Conservation (phyloP, 2,888 invertebrate species). For the Entomobrya multifasciata region DNA sequence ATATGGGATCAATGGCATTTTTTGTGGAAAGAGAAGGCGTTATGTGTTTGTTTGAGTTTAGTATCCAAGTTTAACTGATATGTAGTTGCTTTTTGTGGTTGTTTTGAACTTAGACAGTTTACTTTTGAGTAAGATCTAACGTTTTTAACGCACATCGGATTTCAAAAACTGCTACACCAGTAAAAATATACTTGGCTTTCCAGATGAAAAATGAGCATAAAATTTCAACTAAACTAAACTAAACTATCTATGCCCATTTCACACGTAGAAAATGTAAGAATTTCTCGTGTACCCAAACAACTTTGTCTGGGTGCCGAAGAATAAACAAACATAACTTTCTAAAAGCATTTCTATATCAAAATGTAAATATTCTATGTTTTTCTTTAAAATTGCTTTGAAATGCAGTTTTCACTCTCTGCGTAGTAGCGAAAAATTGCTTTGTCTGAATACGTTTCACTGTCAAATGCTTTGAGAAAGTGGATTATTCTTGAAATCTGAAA, state of each 20-base stretch:
- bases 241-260: no score
- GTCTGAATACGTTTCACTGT: neutral
- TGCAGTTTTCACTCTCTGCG: slow-evolving; percentile 38
- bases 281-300: no score
- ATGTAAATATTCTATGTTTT: slow-evolving; percentile 54
- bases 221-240: no score
- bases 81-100: neutral
- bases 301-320: neutral
- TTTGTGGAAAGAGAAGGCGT: neutral
- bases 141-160: slow-evolving; percentile 38
- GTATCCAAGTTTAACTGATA: neutral
- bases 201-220: slow-evolving; percentile 38
- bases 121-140: neutral
- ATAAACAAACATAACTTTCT: slow-evolving; percentile 41
- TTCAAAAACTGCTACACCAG: slow-evolving; percentile 9
- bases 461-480: slow-evolving; percentile 10
- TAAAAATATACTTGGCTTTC: neutral
- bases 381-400: slow-evolving; percentile 61
- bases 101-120: neutral
- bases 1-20: slow-evolving; percentile 38
- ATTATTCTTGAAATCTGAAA: neutral
- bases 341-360: slow-evolving; percentile 53
- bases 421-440: neutral
- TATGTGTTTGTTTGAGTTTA: neutral
- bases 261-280: neutral